A percentile compares a stretch with the other conserved stretches of the same genome.
phyloP scores from a whole-genome alignment of 2,888 invertebrate genomes.

The Cheilosia grossa region DNA sequence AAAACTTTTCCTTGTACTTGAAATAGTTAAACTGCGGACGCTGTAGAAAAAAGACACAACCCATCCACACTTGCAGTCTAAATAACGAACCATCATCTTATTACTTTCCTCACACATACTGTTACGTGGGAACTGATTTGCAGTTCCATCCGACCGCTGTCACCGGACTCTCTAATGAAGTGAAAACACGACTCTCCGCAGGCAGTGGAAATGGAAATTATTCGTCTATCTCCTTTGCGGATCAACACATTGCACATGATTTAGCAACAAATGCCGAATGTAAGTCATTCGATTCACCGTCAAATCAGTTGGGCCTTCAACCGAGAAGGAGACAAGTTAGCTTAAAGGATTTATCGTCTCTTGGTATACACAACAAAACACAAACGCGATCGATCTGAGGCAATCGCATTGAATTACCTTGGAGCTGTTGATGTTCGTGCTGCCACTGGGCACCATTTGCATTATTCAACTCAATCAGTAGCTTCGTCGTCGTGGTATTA shows the following conservation, averaged over 20 bases:
- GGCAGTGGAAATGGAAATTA: conserved; percentile 32
- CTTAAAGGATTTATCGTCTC: conserved; percentile 54
- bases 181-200: conserved; percentile 49
- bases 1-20: too few species aligned
- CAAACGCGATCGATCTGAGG: not conserved
- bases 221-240: conserved; percentile 14
- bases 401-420: conserved; percentile 8
- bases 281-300: conserved; percentile 29
- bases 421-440: conserved; percentile 11
- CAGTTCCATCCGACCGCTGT: not conserved
- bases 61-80: too few species aligned
- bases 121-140: conserved; percentile 35
- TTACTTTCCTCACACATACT: conserved; percentile 6
- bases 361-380: not conserved
- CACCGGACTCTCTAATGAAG: conserved; percentile 37
- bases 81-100: not conserved
- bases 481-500: conserved; percentile 6
- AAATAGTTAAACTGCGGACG: too few species aligned
- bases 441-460: conserved; percentile 10
- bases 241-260: conserved; percentile 30
- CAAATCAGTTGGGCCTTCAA: conserved; percentile 34
- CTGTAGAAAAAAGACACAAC: too few species aligned
- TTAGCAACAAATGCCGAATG: conserved; percentile 19
- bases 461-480: not conserved
- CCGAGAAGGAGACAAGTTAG: conserved; percentile 18